These are phyloP conservation scores for Nannospalax galili DNA, from an alignment of 2,113 vertebrate species.

Conservation along the genomic window DNA sequence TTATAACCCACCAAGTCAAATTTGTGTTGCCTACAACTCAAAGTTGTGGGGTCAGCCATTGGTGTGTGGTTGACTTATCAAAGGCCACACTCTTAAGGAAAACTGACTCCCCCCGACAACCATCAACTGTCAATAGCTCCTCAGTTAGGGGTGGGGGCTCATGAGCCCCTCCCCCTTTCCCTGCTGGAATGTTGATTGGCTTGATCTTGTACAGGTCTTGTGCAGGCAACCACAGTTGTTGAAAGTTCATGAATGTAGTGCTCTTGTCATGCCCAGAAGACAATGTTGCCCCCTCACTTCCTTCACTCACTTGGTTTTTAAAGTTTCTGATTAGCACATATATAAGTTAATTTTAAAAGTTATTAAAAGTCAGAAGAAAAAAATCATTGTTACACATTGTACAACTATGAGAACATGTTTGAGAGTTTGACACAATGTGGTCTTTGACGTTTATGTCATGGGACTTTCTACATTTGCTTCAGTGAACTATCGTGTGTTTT, in stretches of 20 bases:
- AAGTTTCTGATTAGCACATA: neutral
- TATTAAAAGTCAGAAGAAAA: neutral
- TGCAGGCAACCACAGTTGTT: neutral
- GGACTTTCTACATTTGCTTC: no score
- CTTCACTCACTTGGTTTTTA: neutral
- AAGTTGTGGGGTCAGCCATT: neutral
- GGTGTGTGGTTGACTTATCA: no score
- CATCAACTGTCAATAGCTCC: neutral
- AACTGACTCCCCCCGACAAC: no score
- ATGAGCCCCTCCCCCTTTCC: neutral
- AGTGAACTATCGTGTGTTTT: no score
- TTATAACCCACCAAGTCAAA: neutral
- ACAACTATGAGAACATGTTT: slow-evolving; percentile 40
- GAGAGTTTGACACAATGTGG: neutral
- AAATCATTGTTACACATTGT: neutral
- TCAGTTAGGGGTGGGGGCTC: neutral
- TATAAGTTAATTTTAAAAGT: neutral
- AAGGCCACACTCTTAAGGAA: no score
- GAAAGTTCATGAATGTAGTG: neutral
- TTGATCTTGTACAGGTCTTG: neutral
- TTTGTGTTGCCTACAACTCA: neutral
- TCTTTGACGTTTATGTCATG: neutral
- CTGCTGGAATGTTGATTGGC: no score
- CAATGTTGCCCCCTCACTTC: neutral
- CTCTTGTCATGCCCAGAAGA: no score